A percentile compares a stretch with the other conserved stretches of the same genome.
phyloP scores from a whole-genome alignment of 1,140 invertebrate genomes.

The Caenorhabditis inopinata region DNA sequence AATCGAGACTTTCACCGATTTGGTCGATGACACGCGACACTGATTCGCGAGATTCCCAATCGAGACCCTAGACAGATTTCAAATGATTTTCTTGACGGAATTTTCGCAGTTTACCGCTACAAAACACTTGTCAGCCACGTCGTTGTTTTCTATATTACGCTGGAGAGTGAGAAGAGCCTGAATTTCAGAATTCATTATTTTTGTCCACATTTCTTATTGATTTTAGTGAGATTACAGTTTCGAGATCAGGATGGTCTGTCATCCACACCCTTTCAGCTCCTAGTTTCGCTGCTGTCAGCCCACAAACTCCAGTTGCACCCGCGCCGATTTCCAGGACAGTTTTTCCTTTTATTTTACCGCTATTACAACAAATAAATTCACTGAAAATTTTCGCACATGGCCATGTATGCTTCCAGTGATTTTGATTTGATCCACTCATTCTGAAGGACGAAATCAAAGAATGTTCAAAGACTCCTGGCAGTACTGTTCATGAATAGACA shows the following conservation, averaged over 20 bases:
- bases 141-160: neutral
- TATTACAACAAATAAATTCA: conserved; percentile 39
- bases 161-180: neutral
- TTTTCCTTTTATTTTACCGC: neutral
- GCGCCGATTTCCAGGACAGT: conserved; percentile 48
- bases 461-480: no score
- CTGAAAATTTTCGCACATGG: conserved; percentile 35
- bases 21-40: neutral
- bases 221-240: neutral
- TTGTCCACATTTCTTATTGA: no score
- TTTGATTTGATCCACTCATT: neutral
- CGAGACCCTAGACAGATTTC: neutral
- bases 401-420: conserved; percentile 9
- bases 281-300: conserved; percentile 24
- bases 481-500: no score
- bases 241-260: conserved; percentile 25
- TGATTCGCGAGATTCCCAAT: neutral
- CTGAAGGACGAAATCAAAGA: no score
- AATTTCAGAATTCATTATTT: no score
- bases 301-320: conserved; percentile 40
- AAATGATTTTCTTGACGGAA: neutral
- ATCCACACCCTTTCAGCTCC: conserved; percentile 39
- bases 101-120: neutral
- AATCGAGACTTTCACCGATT: conserved; percentile 38
- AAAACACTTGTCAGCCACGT: neutral